Conservation (phyloP, 2,797 vertebrate genomes). For the Brotula barbata region DNA sequence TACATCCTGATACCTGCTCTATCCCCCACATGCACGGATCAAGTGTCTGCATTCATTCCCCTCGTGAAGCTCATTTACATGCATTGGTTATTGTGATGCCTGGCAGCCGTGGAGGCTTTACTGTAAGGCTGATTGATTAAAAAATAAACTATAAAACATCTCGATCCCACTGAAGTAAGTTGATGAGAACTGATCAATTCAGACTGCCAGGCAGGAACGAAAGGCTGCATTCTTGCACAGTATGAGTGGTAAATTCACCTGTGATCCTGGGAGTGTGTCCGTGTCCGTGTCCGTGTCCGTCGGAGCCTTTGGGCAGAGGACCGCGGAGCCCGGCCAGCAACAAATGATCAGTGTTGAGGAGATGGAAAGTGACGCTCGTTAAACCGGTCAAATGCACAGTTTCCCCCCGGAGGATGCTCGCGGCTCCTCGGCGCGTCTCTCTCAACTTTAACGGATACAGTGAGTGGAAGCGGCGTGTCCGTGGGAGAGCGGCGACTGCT, state of each 20-base stretch:
- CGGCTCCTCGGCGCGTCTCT: slow-evolving; percentile 48
- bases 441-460: slow-evolving; percentile 59
- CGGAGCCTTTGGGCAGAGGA: slow-evolving; percentile 35
- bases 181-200: slow-evolving; percentile 16
- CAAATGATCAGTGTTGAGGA: slow-evolving; percentile 55
- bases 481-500: slow-evolving; percentile 3
- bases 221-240: slow-evolving; percentile 13
- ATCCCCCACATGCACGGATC: slow-evolving; percentile 7
- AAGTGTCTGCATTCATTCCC: slow-evolving; percentile 18
- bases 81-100: not conserved
- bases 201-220: not conserved
- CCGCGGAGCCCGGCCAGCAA: slow-evolving; percentile 55
- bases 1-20: slow-evolving; percentile 9
- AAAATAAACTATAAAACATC: not conserved
- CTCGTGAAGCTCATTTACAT: slow-evolving; percentile 19
- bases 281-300: slow-evolving; percentile 41
- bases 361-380: slow-evolving; percentile 55
- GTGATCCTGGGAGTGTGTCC: slow-evolving; percentile 48
- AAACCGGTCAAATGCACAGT: slow-evolving; percentile 50
- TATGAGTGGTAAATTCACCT: slow-evolving; percentile 59
- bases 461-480: slow-evolving; percentile 39
- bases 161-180: slow-evolving; percentile 36
- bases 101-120: not conserved
- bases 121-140: slow-evolving; percentile 4
- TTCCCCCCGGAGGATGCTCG: slow-evolving; percentile 46